A percentile compares a stretch with the other conserved stretches of the same genome.
phyloP scores from a whole-genome alignment of 2,113 vertebrate genomes.

The Hyperopisus bebe region DNA sequence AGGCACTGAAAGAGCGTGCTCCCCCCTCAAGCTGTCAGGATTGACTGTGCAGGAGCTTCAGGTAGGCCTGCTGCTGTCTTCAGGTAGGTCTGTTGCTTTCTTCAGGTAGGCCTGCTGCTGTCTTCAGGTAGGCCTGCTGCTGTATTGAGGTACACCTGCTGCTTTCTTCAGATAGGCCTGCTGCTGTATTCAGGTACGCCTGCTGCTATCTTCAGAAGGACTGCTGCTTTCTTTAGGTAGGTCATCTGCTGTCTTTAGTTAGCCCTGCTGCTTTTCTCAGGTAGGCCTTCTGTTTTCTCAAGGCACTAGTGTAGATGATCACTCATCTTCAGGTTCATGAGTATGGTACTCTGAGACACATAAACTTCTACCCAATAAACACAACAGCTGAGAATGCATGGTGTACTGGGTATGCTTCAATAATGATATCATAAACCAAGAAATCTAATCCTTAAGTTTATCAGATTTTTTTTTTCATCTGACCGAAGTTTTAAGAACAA shows the following conservation, averaged over 20 bases:
- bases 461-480: neutral
- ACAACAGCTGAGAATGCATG: neutral
- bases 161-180: too few species aligned
- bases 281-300: neutral
- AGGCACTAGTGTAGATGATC: neutral
- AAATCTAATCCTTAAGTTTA: too few species aligned
- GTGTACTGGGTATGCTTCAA: neutral
- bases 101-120: neutral
- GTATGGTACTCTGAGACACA: neutral
- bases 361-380: neutral
- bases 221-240: neutral
- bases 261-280: neutral
- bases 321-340: neutral
- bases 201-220: constrained; percentile 44
- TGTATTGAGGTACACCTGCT: neutral
- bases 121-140: neutral
- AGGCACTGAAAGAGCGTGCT: constrained; percentile 49
- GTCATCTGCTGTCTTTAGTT: neutral
- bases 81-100: neutral
- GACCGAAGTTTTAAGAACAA: neutral
- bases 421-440: neutral
- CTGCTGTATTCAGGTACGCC: too few species aligned
- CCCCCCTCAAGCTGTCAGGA: constrained; percentile 49
- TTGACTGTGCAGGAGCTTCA: constrained; percentile 60
- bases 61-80: constrained; percentile 35